Percentiles rank a stretch among this genome's conserved stretches.
phyloP scores from a whole-genome alignment of 1,140 invertebrate species.

The Whitmania pigra region DNA sequence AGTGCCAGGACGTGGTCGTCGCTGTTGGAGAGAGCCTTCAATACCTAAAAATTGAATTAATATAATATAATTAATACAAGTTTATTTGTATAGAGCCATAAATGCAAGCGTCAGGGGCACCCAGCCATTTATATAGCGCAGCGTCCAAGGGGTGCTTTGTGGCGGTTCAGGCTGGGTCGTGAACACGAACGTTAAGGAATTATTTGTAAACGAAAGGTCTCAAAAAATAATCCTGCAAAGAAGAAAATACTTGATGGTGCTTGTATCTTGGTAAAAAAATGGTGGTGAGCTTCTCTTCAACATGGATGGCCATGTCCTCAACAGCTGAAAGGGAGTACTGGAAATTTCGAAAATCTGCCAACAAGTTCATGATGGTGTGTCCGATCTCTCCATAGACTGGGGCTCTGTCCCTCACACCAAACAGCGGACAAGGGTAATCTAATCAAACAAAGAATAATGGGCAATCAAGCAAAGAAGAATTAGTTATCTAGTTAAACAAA shows the following conservation, averaged over 20 bases:
- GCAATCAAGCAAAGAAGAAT: neutral
- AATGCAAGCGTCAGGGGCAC: too few species aligned
- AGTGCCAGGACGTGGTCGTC: conserved; percentile 75
- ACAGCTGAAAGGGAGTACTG: conserved; percentile 68
- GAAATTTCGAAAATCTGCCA: conserved; percentile 75
- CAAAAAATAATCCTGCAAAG: too few species aligned
- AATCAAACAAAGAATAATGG: conserved; percentile 13
- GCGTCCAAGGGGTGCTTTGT: too few species aligned
- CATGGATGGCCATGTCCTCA: conserved; percentile 64
- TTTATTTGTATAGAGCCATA: too few species aligned
- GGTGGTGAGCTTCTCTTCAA: conserved; percentile 67
- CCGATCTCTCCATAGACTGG: conserved; percentile 75
- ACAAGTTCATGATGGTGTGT: conserved; percentile 75
- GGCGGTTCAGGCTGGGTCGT: too few species aligned
- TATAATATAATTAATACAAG: neutral
- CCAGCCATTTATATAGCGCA: too few species aligned
- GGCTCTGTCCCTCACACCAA: conserved; percentile 64
- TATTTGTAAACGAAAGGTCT: too few species aligned
- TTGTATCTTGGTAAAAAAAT: conserved; percentile 67
- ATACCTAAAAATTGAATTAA: conserved; percentile 43
- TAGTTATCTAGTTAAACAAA: neutral
- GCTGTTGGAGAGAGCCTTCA: conserved; percentile 66
- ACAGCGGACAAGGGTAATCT: conserved; percentile 70
- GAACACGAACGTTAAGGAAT: too few species aligned
- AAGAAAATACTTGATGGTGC: conserved; percentile 32